These are phyloP conservation scores for Andrena minutula DNA, from an alignment of 2,888 invertebrate genomes.

Conservation along the genomic window DNA sequence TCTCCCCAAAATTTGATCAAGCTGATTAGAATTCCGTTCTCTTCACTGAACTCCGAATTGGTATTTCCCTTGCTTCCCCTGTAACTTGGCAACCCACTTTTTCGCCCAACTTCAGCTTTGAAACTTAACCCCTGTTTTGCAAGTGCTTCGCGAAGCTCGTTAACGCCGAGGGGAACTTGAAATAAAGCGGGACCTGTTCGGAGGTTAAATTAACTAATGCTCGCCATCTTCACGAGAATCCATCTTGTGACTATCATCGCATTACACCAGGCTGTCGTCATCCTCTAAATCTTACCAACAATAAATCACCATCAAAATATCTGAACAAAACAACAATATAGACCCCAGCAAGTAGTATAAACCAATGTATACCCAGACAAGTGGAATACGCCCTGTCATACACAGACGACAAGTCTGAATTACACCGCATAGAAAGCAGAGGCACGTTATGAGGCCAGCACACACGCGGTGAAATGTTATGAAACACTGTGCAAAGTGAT, in stretches of 20 bases:
- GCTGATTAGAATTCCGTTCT: not conserved
- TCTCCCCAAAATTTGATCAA: no score
- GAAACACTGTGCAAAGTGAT: no score
- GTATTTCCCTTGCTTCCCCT: not conserved
- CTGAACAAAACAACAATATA: not conserved
- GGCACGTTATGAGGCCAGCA: no score
- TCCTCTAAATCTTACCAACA: no score
- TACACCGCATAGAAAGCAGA: no score
- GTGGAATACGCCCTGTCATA: not conserved
- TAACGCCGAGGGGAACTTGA: slow-evolving; percentile 24
- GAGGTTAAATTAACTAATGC: slow-evolving; percentile 11
- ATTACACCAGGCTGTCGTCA: not conserved
- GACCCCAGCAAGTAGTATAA: not conserved
- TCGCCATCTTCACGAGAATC: slow-evolving; percentile 2
- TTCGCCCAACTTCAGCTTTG: slow-evolving; percentile 15
- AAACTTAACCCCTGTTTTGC: slow-evolving; percentile 29
- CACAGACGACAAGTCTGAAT: not conserved
- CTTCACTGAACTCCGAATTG: not conserved
- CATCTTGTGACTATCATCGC: not conserved
- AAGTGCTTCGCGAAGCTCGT: slow-evolving; percentile 23
- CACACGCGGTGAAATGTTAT: no score
- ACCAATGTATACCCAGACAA: not conserved
- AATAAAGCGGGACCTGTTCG: not conserved
- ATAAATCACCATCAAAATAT: no score
- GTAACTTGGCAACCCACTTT: not conserved